Percentiles rank a stretch among this genome's conserved stretches.
These are phyloP conservation scores for Epinephelus awoara DNA, from an alignment of 2,797 vertebrate species.

Conservation along the genomic window DNA sequence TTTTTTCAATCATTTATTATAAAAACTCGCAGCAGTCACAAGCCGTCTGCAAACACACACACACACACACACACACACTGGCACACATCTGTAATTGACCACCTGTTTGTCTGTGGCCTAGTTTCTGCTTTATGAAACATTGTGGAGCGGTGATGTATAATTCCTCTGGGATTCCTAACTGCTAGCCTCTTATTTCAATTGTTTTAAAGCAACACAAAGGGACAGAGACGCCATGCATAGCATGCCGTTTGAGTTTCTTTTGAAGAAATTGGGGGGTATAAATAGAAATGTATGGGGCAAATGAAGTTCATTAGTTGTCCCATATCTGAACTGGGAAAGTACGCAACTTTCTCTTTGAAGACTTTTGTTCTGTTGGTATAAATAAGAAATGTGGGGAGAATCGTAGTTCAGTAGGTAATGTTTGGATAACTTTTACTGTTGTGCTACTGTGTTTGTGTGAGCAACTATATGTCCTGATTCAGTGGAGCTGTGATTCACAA, in stretches of 20 bases:
- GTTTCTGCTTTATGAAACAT: constrained; percentile 59
- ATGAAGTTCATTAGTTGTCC: constrained; percentile 46
- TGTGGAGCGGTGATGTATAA: constrained; percentile 25
- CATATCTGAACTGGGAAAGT: constrained; percentile 12
- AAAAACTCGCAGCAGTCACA: constrained; percentile 37
- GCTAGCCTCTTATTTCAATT: constrained; percentile 51
- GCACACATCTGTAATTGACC: constrained; percentile 72
- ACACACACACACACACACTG: constrained; percentile 5
- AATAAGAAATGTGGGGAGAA: constrained; percentile 20
- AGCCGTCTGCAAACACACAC: constrained; percentile 14
- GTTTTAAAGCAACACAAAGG: constrained; percentile 56
- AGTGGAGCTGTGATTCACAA: not conserved
- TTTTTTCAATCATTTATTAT: constrained; percentile 38
- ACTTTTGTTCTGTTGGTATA: constrained; percentile 8
- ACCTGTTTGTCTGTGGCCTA: constrained; percentile 72
- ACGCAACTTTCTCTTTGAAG: constrained; percentile 42
- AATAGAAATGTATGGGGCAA: constrained; percentile 50
- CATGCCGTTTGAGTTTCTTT: constrained; percentile 35
- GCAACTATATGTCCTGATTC: not conserved
- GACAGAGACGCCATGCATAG: constrained; percentile 16
- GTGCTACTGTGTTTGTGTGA: not conserved
- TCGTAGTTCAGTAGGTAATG: constrained; percentile 3
- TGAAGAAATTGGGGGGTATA: constrained; percentile 50
- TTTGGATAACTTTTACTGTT: not conserved
- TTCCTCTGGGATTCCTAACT: constrained; percentile 52